Conservation (phyloP, 2,888 invertebrate genomes). For the Anagyrus pseudococci region DNA sequence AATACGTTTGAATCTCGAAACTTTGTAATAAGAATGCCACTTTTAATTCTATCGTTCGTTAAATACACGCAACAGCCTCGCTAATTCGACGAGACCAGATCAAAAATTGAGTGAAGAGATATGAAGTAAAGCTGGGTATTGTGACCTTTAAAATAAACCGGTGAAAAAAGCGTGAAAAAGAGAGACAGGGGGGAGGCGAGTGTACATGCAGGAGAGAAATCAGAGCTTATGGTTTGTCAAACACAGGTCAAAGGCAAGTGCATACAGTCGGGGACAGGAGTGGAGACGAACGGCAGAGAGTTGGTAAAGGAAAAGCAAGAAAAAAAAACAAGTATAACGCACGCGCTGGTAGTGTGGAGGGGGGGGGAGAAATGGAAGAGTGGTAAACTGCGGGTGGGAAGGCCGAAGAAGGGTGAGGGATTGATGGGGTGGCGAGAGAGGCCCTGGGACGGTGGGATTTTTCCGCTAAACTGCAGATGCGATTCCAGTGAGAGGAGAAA, state of each 20-base stretch:
- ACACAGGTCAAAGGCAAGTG: constrained; percentile 32
- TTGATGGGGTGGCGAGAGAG: constrained; percentile 3
- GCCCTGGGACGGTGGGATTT: constrained; percentile 18
- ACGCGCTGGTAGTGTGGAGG: background rate
- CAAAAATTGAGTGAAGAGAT: constrained; percentile 13
- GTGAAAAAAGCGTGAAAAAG: constrained; percentile 34
- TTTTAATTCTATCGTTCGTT: no score
- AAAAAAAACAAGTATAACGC: no score
- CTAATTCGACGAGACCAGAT: no score
- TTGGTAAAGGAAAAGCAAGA: no score
- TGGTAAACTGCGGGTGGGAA: background rate
- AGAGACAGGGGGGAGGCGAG: constrained; percentile 15
- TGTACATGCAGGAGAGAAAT: constrained; percentile 33
- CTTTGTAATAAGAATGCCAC: no score
- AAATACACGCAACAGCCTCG: no score
- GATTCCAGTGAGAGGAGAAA: constrained; percentile 42
- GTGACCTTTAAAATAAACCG: constrained; percentile 38
- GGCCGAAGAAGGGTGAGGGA: background rate
- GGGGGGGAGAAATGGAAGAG: background rate
- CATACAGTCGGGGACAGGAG: constrained; percentile 22
- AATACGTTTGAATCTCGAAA: no score
- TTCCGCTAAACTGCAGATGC: constrained; percentile 40
- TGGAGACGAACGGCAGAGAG: no score
- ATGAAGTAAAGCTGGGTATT: constrained; percentile 37
- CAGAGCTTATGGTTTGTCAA: constrained; percentile 39